Base-by-base conservation (phyloP, 2,888 invertebrate species). In the Phania funesta region DNA sequence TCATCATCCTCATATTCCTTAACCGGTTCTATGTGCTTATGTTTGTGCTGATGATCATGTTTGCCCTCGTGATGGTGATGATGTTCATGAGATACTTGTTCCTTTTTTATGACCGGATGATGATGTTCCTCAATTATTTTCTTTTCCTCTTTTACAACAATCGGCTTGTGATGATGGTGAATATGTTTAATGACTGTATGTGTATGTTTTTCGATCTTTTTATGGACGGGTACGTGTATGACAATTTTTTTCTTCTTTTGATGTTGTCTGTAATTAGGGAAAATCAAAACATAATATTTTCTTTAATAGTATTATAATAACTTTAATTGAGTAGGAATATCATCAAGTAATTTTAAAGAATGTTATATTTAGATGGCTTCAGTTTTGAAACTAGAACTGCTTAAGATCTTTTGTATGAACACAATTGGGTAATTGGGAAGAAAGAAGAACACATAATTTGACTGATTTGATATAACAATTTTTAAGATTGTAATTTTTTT, bases 121-220 rank as follows among this genome's bases (percentile, higher is more conserved):
- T 89, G 89, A 67, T 90, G 87, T 81, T 90, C 90, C 48, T 90
- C 87, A 50, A 90, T 88, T 26, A 91, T 89, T 18, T 90, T 87
- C 84, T 91, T 91, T 80, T 91, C 91, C 85, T 91, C 90, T 84
- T 91, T 91, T n/a, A 90, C 86, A 16, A 91, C 87, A 78, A 90
- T 87, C 35, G 91, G 91, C 85, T 91, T 91, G 83, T 91, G 91
- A 85, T 91, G 91, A 84, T 91, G 91, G 84, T 91, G 91, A 18
- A 91, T 87, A 74, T 91, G 90, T 77, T 91, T 91, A 2, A 90
- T 86, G 20, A 91, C 86, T 1, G 91, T 91, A 50, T 91, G 91
- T 0, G 90, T 88, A 84, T 91, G 91, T 79, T 91, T 91, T 81
- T 91, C 91, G 48, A 91, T 87, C 84, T 90, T 89, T 52, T 90